phyloP scores from a whole-genome alignment of 1,140 invertebrate genomes.

The Philotrypesis tridentata region DNA sequence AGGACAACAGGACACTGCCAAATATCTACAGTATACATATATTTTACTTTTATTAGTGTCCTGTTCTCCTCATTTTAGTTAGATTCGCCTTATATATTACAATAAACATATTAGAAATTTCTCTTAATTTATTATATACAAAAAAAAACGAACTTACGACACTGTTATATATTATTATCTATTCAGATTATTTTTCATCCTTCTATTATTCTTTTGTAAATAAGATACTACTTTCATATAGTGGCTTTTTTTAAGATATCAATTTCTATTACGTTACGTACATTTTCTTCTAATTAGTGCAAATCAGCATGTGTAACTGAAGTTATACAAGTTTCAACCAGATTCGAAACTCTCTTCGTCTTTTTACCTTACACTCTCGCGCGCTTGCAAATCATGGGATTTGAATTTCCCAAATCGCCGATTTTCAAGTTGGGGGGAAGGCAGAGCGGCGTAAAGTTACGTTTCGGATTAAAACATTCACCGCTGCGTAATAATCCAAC shows the following conservation, averaged over 20 bases:
- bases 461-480: too few relatives aligned
- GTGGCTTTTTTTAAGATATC: slow-evolving; percentile 1
- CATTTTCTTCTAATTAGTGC: background rate
- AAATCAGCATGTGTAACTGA: slow-evolving; percentile 8
- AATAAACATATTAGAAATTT: background rate
- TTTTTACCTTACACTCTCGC: too few relatives aligned
- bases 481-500: too few relatives aligned
- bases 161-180: background rate
- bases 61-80: slow-evolving; percentile 24
- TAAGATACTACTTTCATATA: slow-evolving; percentile 8
- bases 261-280: slow-evolving; percentile 2
- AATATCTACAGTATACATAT: background rate
- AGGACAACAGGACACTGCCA: slow-evolving; percentile 25
- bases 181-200: background rate
- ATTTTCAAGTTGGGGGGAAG: too few relatives aligned
- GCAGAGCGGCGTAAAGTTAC: too few relatives aligned
- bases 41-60: background rate
- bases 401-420: too few relatives aligned
- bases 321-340: slow-evolving; percentile 7
- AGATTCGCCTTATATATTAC: background rate
- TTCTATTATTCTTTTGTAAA: slow-evolving; percentile 12
- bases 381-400: too few relatives aligned
- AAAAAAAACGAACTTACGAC: background rate
- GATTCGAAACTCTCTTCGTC: too few relatives aligned
- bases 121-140: background rate